A percentile compares a stretch with the other conserved stretches of the same genome.
Conservation (phyloP, 2,888 invertebrate genomes). For the Machimus rusticus region DNA sequence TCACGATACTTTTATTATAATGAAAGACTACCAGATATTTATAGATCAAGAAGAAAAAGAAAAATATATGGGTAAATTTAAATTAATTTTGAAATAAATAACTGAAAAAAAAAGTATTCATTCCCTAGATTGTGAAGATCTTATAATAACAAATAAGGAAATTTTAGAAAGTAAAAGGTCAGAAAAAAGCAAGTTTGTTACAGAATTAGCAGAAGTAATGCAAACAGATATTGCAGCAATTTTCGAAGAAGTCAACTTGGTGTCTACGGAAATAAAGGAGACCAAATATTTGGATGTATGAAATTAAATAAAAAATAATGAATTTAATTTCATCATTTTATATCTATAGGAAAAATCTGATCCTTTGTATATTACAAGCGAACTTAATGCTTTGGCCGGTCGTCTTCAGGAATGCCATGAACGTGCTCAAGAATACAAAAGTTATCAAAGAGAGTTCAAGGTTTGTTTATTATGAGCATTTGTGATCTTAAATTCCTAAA, state of each 20-base stretch:
- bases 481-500: neutral
- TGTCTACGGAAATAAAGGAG: slow-evolving; percentile 74
- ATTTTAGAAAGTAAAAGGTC: slow-evolving; percentile 69
- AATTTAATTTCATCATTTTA: neutral
- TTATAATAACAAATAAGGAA: slow-evolving; percentile 66
- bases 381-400: slow-evolving; percentile 70
- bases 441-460: slow-evolving; percentile 86
- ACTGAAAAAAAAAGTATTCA: neutral
- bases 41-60: slow-evolving; percentile 75
- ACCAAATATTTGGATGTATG: slow-evolving; percentile 56
- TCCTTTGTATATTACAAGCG: slow-evolving; percentile 69
- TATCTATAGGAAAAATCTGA: slow-evolving; percentile 73
- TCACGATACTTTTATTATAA: slow-evolving; percentile 83
- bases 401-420: slow-evolving; percentile 71
- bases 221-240: slow-evolving; percentile 80
- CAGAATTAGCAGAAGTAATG: slow-evolving; percentile 75
- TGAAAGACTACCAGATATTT: slow-evolving; percentile 79
- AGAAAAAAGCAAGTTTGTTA: slow-evolving; percentile 73
- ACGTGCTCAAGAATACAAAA: slow-evolving; percentile 77
- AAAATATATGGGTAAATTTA: slow-evolving; percentile 57
- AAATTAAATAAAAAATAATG: slow-evolving; percentile 9
- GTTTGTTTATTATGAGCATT: slow-evolving; percentile 60
- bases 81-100: neutral
- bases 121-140: slow-evolving; percentile 56
- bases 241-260: slow-evolving; percentile 74